These are phyloP conservation scores for Trachythela sp. DNA, from an alignment of 64 coral and sea anemone species.

Conservation along the genomic window DNA sequence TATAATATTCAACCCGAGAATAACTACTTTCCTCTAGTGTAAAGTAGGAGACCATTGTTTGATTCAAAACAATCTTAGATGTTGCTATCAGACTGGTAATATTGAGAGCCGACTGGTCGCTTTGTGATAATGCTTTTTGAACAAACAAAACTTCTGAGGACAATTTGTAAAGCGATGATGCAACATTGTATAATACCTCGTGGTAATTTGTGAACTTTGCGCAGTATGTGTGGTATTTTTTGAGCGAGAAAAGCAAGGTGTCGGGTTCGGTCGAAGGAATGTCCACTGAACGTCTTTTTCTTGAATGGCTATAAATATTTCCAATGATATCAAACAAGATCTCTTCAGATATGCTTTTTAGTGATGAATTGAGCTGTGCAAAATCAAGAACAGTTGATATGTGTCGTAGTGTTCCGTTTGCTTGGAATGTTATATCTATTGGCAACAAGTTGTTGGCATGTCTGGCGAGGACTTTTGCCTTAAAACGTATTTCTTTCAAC, in stretches of 20 bases:
- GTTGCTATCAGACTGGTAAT: neutral
- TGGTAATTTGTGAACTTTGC: neutral
- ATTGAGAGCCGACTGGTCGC: neutral
- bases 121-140: neutral
- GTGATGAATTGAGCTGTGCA: neutral
- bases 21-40: neutral
- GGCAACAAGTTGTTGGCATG: neutral
- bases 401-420: neutral
- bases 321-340: neutral
- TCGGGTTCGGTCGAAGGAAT: neutral
- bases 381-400: neutral
- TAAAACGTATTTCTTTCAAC: neutral
- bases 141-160: neutral
- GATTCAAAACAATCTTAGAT: neutral
- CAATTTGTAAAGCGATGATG: neutral
- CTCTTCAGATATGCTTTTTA: neutral
- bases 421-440: neutral
- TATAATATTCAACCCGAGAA: neutral
- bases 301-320: neutral
- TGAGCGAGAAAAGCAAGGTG: neutral
- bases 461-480: neutral
- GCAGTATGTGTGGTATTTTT: neutral
- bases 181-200: neutral
- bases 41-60: neutral
- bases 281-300: neutral